Conservation (phyloP, 2,113 vertebrate species). For the Gymnocephalus cernua region DNA sequence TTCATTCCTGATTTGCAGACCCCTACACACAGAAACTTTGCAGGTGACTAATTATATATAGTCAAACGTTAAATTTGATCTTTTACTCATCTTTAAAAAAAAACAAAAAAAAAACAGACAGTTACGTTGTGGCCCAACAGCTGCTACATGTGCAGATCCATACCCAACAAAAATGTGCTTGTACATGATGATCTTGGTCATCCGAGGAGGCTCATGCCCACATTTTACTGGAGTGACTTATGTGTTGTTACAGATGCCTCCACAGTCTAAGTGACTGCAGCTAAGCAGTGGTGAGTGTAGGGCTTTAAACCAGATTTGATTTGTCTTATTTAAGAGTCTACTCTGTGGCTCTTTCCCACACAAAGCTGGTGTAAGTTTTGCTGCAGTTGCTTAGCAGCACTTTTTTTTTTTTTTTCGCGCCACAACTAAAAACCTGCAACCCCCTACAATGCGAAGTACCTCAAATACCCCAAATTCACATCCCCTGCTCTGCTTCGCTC, state of each 20-base stretch:
- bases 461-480: constrained; percentile 41
- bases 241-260: constrained; percentile 66
- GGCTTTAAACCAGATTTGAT: constrained; percentile 74
- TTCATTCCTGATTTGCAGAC: neutral
- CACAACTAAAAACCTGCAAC: constrained; percentile 24
- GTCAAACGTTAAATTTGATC: neutral
- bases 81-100: constrained; percentile 12
- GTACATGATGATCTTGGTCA: constrained; percentile 30
- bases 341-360: constrained; percentile 81
- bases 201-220: constrained; percentile 38
- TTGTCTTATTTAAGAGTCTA: constrained; percentile 72
- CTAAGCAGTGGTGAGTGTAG: constrained; percentile 60
- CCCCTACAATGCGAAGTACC: constrained; percentile 16
- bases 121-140: constrained; percentile 26
- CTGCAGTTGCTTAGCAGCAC: constrained; percentile 81
- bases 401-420: constrained; percentile 4
- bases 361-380: constrained; percentile 65
- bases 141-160: constrained; percentile 42
- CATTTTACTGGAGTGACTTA: constrained; percentile 46
- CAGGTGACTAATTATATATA: constrained; percentile 2
- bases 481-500: constrained; percentile 28
- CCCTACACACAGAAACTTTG: constrained; percentile 7
- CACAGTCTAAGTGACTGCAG: constrained; percentile 64
- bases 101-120: neutral
- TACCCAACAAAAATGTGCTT: constrained; percentile 28